Evolutionary conservation across 2,888 invertebrate genomes (phyloP), one percentile per base, ranked within the genome.

Genomic region (Clistopyga incitator): DNA sequence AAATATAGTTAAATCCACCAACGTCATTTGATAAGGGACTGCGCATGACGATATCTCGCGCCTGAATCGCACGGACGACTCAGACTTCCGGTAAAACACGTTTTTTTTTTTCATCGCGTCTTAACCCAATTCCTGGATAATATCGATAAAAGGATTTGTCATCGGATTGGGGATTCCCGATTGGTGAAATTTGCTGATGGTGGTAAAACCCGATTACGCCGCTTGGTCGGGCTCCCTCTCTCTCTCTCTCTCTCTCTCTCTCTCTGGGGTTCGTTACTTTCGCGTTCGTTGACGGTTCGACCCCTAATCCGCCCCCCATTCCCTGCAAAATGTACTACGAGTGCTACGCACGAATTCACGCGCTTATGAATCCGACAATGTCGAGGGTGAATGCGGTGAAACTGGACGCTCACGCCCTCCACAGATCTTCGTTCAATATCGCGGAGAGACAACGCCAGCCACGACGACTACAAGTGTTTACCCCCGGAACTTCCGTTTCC

Each of bases 371-470:
- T 70, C 59, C 65, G 78, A 61, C 77, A 72, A 77, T 71, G 71
- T 68, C 77, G 80, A 56, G 68, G 52, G 77, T 83, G 80, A 71
- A 74, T 83, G 72, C 61, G 71, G 72, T 72, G 47, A 59, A 80
- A 83, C 76, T 74, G 47, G 80, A 77, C 76, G 80, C 83, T 72
- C 80, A 83, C 83, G 83, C 83, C 83, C 83, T 72, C 61, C 20
- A 61, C 38, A 67, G 29, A 70, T 78, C 56, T 70, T 56, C 56
- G 67, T 67, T 64, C 64, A 38, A 71, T 71, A 71, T 71, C 23
- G 42, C n/a, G n/a, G n/a, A n/a, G 20, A 54, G 38, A 20, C 3
- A 13, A 25, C 25, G 23, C 23, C 23, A 25, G 25, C 13, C 6
- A 25, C 56, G 15, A 25, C 56, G 13, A 15, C 25, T 3, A 11